Evolutionary conservation across 2,888 invertebrate genomes (phyloP), one percentile per base, ranked within the genome.

Genomic region (Nineta flava): DNA sequence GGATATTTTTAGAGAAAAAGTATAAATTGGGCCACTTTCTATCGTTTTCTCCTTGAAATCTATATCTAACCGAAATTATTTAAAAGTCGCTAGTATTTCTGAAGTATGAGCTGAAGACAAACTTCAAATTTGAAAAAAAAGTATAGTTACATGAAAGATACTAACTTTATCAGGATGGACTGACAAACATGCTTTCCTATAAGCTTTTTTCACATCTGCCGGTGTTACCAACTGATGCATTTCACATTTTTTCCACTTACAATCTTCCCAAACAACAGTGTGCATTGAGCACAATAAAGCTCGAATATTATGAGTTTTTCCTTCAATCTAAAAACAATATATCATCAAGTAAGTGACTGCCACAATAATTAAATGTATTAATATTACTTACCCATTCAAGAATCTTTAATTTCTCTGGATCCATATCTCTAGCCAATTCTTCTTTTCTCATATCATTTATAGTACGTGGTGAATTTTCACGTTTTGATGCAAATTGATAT

Each of bases 91-190:
- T n/a, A n/a, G n/a, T n/a, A n/a, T n/a, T n/a, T n/a, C n/a, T n/a
- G n/a, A n/a, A n/a, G n/a, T n/a, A n/a, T n/a, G n/a, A n/a, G n/a
- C n/a, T n/a, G n/a, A n/a, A n/a, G n/a, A n/a, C n/a, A n/a, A n/a
- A n/a, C n/a, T n/a, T n/a, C n/a, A n/a, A 53, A 19, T 2, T 19
- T 19, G 5, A 26, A 26, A 2, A 26, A 26, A 26, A 26, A 26
- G 2, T 19, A 19, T 26, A 26, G 7, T 26, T 26, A 26, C 4
- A 26, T 26, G n/a, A 19, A 19, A 26, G 26, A 26, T 31, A 55
- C 58, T 60, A 68, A 95, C 95, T 81, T 99, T 99, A 66, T 99
- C 99, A 0, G 99, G 99, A 72, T 99, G 99, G 40, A 97, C 94
- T 47, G 93, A 91, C 41, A 99, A 75, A 57, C 97, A 96, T 7